phyloP scores from a whole-genome alignment of 1,140 invertebrate species.

The Lordiphosa stackelbergi region DNA sequence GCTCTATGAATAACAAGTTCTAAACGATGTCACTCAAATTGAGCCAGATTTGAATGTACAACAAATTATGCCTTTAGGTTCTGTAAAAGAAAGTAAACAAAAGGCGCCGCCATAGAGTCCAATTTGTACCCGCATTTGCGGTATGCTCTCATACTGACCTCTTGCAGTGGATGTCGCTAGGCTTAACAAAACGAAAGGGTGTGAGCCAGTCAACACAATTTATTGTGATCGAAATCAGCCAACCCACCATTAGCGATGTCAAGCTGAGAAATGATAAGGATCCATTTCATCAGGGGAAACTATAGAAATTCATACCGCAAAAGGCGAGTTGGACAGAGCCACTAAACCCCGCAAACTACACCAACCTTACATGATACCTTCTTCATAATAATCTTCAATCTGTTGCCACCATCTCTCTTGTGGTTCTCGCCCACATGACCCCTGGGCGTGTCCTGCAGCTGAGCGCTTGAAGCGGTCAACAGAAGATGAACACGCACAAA shows the following conservation, averaged over 20 bases:
- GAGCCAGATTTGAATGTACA: conserved; percentile 35
- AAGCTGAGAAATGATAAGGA: conserved; percentile 35
- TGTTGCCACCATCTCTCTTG: background rate
- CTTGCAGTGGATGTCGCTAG: conserved; percentile 45
- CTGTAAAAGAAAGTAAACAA: conserved; percentile 47
- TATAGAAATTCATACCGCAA: no score
- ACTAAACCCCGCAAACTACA: no score
- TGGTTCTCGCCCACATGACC: conserved; percentile 11
- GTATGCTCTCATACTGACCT: conserved; percentile 21
- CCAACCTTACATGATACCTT: no score
- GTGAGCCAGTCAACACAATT: conserved; percentile 25
- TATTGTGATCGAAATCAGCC: conserved; percentile 26
- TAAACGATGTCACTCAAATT: conserved; percentile 16
- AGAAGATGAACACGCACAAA: background rate
- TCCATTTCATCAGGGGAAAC: no score
- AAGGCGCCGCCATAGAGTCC: conserved; percentile 34
- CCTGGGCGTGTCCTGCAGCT: conserved; percentile 24
- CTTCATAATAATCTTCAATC: no score
- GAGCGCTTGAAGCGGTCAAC: conserved; percentile 1
- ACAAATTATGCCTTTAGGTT: conserved; percentile 38
- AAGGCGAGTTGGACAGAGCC: no score
- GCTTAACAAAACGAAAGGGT: conserved; percentile 41
- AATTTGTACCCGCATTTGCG: conserved; percentile 56
- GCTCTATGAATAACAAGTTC: conserved; percentile 2
- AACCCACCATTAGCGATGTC: conserved; percentile 40